Conservation (phyloP, 2,113 vertebrate genomes). For the Misgurnus mizolepis region DNA sequence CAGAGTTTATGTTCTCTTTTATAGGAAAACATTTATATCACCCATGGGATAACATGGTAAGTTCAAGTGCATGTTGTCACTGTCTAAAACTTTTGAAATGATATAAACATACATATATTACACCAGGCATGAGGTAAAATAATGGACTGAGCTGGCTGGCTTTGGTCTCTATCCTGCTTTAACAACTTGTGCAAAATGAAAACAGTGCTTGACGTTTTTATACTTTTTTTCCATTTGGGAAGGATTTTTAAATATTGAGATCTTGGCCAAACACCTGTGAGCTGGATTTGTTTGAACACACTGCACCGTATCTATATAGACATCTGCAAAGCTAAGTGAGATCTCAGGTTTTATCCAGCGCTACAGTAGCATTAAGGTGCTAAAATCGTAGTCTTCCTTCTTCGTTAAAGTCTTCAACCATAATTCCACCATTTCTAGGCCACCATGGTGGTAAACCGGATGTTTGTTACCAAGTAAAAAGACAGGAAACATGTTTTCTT, state of each 20-base stretch:
- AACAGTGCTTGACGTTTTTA: conserved; percentile 44
- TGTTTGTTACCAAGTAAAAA: conserved; percentile 31
- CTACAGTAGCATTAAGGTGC: background rate
- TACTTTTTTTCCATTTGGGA: conserved; percentile 40
- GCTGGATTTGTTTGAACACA: conserved; percentile 18
- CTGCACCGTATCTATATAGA: conserved; percentile 4
- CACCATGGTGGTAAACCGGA: conserved; percentile 2
- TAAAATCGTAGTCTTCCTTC: background rate
- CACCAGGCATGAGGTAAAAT: conserved; percentile 39
- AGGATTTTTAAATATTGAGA: conserved; percentile 35
- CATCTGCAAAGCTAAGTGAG: conserved; percentile 7
- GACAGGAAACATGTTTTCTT: conserved; percentile 43
- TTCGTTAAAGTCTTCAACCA: background rate
- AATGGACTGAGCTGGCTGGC: conserved; percentile 40
- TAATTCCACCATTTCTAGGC: conserved; percentile 3
- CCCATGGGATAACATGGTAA: too few species aligned
- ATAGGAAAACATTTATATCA: too few species aligned
- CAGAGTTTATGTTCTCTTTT: too few species aligned
- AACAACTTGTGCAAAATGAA: conserved; percentile 42
- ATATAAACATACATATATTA: too few species aligned
- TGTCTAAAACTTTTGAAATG: too few species aligned
- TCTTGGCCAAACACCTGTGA: conserved; percentile 28
- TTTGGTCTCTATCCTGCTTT: conserved; percentile 40
- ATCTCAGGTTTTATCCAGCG: background rate
- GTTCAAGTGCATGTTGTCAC: too few species aligned